These are phyloP conservation scores for Neoaliturus tenellus DNA, from an alignment of 2,888 invertebrate genomes.

Conservation along the genomic window DNA sequence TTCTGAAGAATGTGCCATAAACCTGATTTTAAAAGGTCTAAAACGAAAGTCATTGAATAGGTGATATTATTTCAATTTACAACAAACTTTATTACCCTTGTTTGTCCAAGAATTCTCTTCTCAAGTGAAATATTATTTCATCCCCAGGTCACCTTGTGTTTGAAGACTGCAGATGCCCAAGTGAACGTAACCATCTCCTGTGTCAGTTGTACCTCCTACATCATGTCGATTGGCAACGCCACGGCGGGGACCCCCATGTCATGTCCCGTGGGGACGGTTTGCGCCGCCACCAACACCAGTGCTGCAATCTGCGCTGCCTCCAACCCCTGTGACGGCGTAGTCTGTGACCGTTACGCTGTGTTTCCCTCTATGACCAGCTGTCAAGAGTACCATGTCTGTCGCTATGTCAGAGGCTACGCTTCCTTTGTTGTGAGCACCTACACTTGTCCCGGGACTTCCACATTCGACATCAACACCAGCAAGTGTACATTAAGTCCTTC, in stretches of 20 bases:
- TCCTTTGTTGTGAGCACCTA: background rate
- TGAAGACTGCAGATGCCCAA: too few relatives aligned
- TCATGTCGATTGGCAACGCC: background rate
- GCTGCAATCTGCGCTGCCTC: background rate
- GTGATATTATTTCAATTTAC: too few relatives aligned
- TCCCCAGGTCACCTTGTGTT: too few relatives aligned
- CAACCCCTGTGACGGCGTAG: conserved; percentile 20
- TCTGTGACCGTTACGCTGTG: conserved; percentile 8
- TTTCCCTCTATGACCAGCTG: conserved; percentile 10
- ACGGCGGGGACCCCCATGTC: background rate
- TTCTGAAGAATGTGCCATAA: too few relatives aligned
- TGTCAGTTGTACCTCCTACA: conserved; percentile 4
- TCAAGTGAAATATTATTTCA: too few relatives aligned
- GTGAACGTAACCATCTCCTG: background rate
- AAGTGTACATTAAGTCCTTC: conserved; percentile 3
- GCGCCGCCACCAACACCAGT: background rate
- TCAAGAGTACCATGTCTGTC: conserved; percentile 29
- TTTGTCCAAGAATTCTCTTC: too few relatives aligned
- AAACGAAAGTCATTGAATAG: too few relatives aligned
- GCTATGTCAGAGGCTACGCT: background rate
- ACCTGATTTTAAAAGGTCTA: too few relatives aligned
- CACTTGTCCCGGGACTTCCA: background rate
- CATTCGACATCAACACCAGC: background rate
- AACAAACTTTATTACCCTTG: too few relatives aligned
- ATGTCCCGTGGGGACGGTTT: conserved; percentile 10